Conservation (phyloP, 2,113 vertebrate genomes). For the Leucopsar rothschildi region DNA sequence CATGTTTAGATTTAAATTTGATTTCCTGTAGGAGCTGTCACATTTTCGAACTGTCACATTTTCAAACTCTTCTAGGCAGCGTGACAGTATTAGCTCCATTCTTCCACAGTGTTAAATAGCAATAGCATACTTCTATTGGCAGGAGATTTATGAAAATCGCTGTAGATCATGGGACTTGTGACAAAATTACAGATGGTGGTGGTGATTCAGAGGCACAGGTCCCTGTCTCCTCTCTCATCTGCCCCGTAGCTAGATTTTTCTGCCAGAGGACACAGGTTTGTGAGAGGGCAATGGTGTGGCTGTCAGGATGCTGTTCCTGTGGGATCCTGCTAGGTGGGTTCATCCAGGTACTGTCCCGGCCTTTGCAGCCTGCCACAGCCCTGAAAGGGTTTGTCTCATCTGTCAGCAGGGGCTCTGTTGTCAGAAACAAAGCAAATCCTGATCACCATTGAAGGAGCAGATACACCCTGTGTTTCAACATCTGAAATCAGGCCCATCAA, state of each 20-base stretch:
- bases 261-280: background rate
- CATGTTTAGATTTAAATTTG: background rate
- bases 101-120: background rate
- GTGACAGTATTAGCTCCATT: background rate
- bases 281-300: background rate
- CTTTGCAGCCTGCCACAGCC: background rate
- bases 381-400: background rate
- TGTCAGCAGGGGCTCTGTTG: background rate
- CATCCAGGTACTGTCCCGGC: background rate
- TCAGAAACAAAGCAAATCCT: conserved; percentile 30
- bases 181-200: background rate
- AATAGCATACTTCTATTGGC: background rate
- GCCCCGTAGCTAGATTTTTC: background rate
- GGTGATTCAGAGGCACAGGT: background rate
- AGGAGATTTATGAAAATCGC: background rate
- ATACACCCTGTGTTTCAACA: conserved; percentile 32
- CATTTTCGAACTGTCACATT: background rate
- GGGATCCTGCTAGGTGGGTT: background rate
- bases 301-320: background rate
- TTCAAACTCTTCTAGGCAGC: background rate
- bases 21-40: background rate
- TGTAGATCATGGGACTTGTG: background rate
- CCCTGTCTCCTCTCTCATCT: background rate
- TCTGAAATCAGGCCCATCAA: conserved; percentile 38
- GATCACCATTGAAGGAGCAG: background rate